Conservation (phyloP, 2,113 vertebrate genomes). For the Grus americana region DNA sequence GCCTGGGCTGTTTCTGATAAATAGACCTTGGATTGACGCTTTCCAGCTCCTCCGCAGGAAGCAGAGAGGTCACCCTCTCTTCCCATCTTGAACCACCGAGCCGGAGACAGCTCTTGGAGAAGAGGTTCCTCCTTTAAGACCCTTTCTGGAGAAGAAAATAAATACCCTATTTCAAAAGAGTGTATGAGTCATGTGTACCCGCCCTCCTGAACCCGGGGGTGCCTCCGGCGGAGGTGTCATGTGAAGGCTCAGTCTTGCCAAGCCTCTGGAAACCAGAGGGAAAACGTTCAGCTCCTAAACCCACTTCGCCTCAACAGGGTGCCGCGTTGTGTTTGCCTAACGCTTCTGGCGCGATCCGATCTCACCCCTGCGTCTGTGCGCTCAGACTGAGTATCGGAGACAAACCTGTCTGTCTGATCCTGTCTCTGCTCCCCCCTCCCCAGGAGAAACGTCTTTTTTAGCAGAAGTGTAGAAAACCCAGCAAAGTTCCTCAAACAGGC, state of each 20-base stretch:
- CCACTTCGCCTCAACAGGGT: not conserved
- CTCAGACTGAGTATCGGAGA: not conserved
- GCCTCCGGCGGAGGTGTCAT: not conserved
- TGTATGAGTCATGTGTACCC: slow-evolving; percentile 18
- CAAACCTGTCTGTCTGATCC: not conserved
- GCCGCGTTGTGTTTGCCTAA: not conserved
- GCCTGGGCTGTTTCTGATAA: slow-evolving; percentile 20
- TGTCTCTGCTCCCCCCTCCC: not conserved
- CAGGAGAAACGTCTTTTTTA: fast-evolving
- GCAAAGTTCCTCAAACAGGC: slow-evolving; percentile 4
- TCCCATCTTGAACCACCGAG: not conserved
- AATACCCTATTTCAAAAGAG: slow-evolving; percentile 15
- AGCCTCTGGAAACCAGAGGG: not conserved
- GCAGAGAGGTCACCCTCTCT: not conserved
- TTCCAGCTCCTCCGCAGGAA: not conserved
- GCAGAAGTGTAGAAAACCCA: not conserved
- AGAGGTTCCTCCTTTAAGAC: slow-evolving; percentile 23
- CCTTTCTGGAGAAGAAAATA: slow-evolving; percentile 11
- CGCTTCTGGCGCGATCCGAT: not conserved
- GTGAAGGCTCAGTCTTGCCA: slow-evolving; percentile 14
- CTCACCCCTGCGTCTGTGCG: not conserved
- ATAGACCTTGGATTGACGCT: not conserved
- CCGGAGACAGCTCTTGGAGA: not conserved
- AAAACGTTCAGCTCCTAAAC: not conserved
- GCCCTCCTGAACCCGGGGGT: slow-evolving; percentile 1